Evolutionary conservation across 2,888 invertebrate species (phyloP), one percentile per base, ranked within the genome.

Genomic region (Thecocarcelia acutangulata): DNA sequence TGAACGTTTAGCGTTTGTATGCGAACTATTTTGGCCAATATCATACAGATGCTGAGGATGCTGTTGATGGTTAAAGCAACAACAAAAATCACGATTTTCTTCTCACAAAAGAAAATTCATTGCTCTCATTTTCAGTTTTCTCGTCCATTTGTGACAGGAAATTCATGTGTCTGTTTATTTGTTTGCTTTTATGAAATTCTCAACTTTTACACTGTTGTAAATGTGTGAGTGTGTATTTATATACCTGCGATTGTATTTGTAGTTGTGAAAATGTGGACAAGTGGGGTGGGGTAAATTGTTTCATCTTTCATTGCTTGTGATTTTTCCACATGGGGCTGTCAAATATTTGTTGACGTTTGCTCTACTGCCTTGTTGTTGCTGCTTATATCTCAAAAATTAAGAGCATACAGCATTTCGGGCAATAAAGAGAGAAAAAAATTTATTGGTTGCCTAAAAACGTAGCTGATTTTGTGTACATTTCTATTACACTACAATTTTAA

Each of bases 1-100:
- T 82, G 82, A 82, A 82, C 82, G 82, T 82, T 82, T 78, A 82
- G 82, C 82, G 78, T 82, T 82, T 82, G 82, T 82, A 82, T 78
- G 82, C 82, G 82, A 82, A 82, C 82, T 82, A 82, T 82, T 82
- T 82, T 82, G 74, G 82, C 82, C 82, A 82, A 82, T 54, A 78
- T 78, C 74, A 42, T 75, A 70, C 52, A 59, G 78, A 70, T 78
- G 82, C 78, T 82, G 78, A 75, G 82, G 82, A 82, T 82, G 82
- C 82, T 82, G 59, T 74, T 79, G 66, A 66, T 79, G 78, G 72
- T 73, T 59, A 68, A 58, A 81, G 72, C 42, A 44, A 44, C 15
- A 15, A 40, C 5, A 24, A 1, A 46, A 28, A 28, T 3, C 11
- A 37, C 24, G 24, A 68, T 58, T 74, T 77, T 73, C 66, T 42